Evolutionary conservation across 2,113 vertebrate species (phyloP).

Genomic region (Gopherus evgoodei): DNA sequence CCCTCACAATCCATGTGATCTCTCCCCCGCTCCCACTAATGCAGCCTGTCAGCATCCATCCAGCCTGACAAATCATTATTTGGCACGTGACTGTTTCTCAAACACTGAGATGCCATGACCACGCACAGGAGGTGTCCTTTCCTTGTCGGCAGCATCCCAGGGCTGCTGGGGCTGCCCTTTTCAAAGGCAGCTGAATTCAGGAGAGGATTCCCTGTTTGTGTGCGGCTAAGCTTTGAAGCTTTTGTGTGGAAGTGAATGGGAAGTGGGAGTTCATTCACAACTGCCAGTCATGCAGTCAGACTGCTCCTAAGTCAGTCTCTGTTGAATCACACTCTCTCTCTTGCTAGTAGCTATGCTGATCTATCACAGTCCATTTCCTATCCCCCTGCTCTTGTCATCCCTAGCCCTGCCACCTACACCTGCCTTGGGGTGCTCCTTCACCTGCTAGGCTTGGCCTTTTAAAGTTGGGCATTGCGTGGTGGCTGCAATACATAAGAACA

Average conservation of each 20-base stretch:
- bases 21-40: too few relatives aligned
- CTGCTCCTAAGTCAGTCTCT: not conserved
- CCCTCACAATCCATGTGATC: too few relatives aligned
- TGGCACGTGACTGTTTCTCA: not conserved
- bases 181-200: not conserved
- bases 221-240: not conserved
- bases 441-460: too few relatives aligned
- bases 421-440: too few relatives aligned
- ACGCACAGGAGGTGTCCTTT: accelerated
- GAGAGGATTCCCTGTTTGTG: not conserved
- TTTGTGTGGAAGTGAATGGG: not conserved
- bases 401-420: too few relatives aligned
- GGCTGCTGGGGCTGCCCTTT: not conserved
- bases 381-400: too few relatives aligned
- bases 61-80: accelerated
- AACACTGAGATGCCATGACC: accelerated
- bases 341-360: too few relatives aligned
- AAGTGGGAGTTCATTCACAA: not conserved
- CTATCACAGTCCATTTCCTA: too few relatives aligned
- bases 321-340: not conserved
- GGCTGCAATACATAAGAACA: too few relatives aligned
- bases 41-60: not conserved
- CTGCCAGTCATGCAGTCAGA: not conserved
- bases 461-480: too few relatives aligned
- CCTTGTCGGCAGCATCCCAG: not conserved